Base-by-base conservation (phyloP, 2,113 vertebrate species). In the Pedetes capensis region DNA sequence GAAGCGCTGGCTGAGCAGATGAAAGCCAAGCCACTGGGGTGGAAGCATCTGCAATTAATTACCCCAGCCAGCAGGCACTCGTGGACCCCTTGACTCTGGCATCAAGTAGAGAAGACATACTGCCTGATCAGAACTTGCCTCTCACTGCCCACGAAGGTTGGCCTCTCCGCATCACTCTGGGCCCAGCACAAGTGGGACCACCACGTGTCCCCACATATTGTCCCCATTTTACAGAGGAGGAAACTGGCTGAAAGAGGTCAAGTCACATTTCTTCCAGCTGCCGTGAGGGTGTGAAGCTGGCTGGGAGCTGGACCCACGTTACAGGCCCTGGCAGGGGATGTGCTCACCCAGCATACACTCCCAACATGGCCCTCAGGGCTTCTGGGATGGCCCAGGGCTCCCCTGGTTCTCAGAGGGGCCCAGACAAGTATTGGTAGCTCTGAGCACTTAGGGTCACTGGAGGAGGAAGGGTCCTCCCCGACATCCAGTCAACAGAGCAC, bases 41-140 rank as follows among this genome's bases (percentile, higher is more conserved):
- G 94, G 86, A 93, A 95, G 94, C 95, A 98, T 95, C 95, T 97
- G 96, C 96, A 97, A 94, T 96, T 97, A 95, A 97, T 93, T 93
- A 96, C 91, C 87, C 47, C 80, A 91, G 95, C 57, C 63, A 81
- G 94, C 80, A 68, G 96, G 96, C 42, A 84, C 78, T 94, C 97
- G 63, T 42, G 93, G 94, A 96, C 94, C 94, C 96, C 91, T 97
- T 94, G 89, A 95, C 85, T 61, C 0, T 27, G 57, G 61, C 81
- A 76, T 89, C 74, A 68, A 95, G 78, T 53, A 66, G 23, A 74
- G 23, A 61, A 42, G 85, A 72, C 55, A 78, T 72, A 47, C 22
- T 3, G 47, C 63, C 25, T 9, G 8, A 61, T 64, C 47, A 51
- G 78, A 92, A 47, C 37, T 32, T 59, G 0, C 34, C 47, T 47